These are phyloP conservation scores for Gnatocerus cornutus DNA, from an alignment of 2,888 invertebrate species.

Conservation along the genomic window DNA sequence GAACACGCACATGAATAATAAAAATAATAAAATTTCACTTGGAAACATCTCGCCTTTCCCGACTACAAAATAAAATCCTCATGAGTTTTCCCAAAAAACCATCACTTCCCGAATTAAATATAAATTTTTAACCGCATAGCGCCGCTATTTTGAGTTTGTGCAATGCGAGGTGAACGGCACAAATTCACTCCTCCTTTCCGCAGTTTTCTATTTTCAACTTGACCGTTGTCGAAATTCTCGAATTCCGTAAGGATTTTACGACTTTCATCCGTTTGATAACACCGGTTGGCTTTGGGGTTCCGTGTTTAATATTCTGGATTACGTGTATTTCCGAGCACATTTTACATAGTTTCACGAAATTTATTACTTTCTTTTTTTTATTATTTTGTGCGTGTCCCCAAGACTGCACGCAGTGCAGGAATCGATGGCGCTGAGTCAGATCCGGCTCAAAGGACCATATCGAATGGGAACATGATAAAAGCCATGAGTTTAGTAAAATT, in stretches of 20 bases:
- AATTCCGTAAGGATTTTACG: too few species aligned
- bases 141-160: background rate
- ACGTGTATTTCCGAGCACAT: background rate
- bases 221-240: background rate
- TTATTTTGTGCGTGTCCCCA: background rate
- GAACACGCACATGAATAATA: background rate
- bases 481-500: too few species aligned
- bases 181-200: background rate
- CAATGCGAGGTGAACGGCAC: background rate
- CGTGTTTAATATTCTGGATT: background rate
- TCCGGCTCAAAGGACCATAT: slow-evolving; percentile 1
- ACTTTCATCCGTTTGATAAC: too few species aligned
- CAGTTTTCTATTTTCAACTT: background rate
- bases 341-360: background rate
- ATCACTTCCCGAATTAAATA: slow-evolving; percentile 1
- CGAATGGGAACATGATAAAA: too few species aligned
- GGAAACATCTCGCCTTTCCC: background rate
- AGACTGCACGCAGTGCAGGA: background rate
- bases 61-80: background rate
- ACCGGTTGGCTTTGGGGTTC: background rate
- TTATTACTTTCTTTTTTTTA: slow-evolving; percentile 1
- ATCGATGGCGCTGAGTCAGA: background rate
- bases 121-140: background rate
- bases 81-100: slow-evolving; percentile 1
- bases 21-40: slow-evolving; percentile 4